These are phyloP conservation scores for Oncorhynchus mykiss DNA, from an alignment of 2,113 vertebrate genomes.

Conservation along the genomic window DNA sequence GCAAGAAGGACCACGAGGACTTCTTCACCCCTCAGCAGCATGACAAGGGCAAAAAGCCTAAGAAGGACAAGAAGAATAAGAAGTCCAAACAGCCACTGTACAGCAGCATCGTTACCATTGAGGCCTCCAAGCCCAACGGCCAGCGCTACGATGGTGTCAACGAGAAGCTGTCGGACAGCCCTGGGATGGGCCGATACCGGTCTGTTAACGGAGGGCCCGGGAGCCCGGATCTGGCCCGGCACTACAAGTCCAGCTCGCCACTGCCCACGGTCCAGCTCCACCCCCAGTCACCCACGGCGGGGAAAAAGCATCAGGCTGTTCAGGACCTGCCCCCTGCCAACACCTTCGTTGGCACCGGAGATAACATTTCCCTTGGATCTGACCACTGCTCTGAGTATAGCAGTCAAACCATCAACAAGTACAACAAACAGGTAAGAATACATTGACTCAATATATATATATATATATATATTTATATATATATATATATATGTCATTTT, in stretches of 20 bases:
- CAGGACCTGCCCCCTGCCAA: constrained; percentile 98
- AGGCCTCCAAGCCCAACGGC: constrained; percentile 96
- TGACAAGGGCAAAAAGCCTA: constrained; percentile 96
- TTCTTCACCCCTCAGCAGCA: constrained; percentile 97
- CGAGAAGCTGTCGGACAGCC: constrained; percentile 96
- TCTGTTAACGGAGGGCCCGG: constrained; percentile 94
- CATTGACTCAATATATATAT: constrained; percentile 27
- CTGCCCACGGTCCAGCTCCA: constrained; percentile 97
- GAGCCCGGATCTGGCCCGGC: constrained; percentile 93
- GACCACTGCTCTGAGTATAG: constrained; percentile 99
- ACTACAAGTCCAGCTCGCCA: constrained; percentile 98
- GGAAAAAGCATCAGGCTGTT: constrained; percentile 98
- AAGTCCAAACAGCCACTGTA: constrained; percentile 86
- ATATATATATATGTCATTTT: no score
- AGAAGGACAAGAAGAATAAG: constrained; percentile 93
- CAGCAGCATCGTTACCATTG: constrained; percentile 96
- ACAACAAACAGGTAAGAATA: constrained; percentile 98
- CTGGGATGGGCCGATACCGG: constrained; percentile 89
- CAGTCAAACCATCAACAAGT: constrained; percentile 98
- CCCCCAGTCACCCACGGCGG: constrained; percentile 93
- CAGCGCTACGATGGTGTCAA: constrained; percentile 95
- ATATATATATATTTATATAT: no score
- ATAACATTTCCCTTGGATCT: constrained; percentile 99
- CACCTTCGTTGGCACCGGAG: constrained; percentile 96
- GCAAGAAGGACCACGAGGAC: constrained; percentile 97